Conservation (phyloP, 2,113 vertebrate genomes). For the human region GRCh38 chr15:93024501-93025000, state of each 20-base stretch:
- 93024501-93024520: conserved; percentile 93
- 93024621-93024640: conserved; percentile 87
- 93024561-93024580: conserved; percentile 89
- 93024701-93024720: conserved; percentile 80
- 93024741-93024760: conserved; percentile 50
- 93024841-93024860: conserved; percentile 68
- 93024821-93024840: conserved; percentile 70
- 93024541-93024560: conserved; percentile 87
- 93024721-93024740: background rate
- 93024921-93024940: conserved; percentile 55
- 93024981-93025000: conserved; percentile 47
- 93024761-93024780: conserved; percentile 68
- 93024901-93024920: conserved; percentile 68
- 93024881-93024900: conserved; percentile 44
- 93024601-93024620: conserved; percentile 96
- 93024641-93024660: conserved; percentile 91
- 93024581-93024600: conserved; percentile 94
- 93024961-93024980: conserved; percentile 25
- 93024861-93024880: conserved; percentile 59
- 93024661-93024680: conserved; percentile 91
- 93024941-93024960: conserved; percentile 40
- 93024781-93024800: conserved; percentile 61
- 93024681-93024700: conserved; percentile 95
- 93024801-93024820: conserved; percentile 78
- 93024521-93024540: conserved; percentile 91